A percentile compares a stretch with the other conserved stretches of the same genome.
Conservation (phyloP, 2,113 vertebrate species). For the Laterallus jamaicensis region DNA sequence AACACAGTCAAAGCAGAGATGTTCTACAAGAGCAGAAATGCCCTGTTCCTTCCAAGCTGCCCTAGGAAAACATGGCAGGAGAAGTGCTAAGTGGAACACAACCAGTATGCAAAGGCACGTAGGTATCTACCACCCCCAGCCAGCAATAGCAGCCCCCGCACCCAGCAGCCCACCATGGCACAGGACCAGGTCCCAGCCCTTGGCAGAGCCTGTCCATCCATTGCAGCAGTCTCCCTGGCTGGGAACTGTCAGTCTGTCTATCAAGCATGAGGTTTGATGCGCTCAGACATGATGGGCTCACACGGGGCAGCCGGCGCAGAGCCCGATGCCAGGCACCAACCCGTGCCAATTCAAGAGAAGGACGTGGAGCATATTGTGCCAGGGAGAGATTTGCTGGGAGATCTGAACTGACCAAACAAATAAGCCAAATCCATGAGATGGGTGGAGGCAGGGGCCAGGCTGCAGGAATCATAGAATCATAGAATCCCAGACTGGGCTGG, state of each 20-base stretch:
- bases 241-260: background rate
- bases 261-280: background rate
- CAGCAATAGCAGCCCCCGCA: fast-evolving
- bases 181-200: background rate
- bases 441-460: background rate
- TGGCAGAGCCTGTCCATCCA: background rate
- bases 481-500: too few species aligned
- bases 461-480: background rate
- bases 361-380: background rate
- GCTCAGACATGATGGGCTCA: background rate
- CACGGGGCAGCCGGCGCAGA: fast-evolving
- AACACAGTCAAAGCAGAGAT: background rate
- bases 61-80: fast-evolving
- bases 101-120: fast-evolving
- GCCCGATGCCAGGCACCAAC: background rate
- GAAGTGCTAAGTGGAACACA: background rate
- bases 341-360: background rate
- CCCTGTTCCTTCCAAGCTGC: background rate
- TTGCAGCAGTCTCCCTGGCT: background rate
- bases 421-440: background rate
- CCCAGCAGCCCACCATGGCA: background rate
- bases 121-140: background rate
- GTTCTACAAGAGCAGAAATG: background rate
- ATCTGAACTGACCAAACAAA: background rate
- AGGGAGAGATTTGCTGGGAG: background rate